These are phyloP conservation scores for Priocnemis perturbator DNA, from an alignment of 2,888 invertebrate genomes.

Conservation along the genomic window DNA sequence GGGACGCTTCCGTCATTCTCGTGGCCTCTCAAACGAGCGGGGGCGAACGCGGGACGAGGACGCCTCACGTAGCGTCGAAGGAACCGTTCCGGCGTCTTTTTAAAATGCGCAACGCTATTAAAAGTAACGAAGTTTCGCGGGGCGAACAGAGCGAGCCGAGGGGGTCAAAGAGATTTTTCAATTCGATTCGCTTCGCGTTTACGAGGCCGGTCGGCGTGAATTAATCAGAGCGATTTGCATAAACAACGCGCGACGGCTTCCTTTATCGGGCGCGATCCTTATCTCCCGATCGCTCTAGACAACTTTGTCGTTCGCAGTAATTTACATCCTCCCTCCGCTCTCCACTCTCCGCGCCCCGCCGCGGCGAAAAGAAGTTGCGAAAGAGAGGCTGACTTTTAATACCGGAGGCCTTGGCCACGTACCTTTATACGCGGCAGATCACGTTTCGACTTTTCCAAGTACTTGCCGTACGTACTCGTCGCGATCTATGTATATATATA, in stretches of 20 bases:
- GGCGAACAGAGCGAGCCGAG: too few species aligned
- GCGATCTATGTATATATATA: conserved; percentile 10
- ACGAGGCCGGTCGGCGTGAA: conserved; percentile 4
- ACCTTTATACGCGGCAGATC: conserved; percentile 6
- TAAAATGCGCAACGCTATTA: conserved; percentile 6
- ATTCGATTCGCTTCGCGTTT: neutral
- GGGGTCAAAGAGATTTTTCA: conserved; percentile 5
- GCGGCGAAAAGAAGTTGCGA: neutral
- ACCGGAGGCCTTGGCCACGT: neutral
- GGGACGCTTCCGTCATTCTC: too few species aligned
- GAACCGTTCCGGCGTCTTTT: neutral
- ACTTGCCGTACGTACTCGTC: neutral
- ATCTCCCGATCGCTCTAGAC: too few species aligned
- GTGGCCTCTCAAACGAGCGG: too few species aligned
- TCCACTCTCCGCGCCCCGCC: too few species aligned
- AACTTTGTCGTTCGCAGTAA: too few species aligned
- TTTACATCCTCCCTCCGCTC: too few species aligned
- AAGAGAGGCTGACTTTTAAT: neutral
- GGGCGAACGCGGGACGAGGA: neutral
- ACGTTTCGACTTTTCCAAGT: conserved; percentile 2
- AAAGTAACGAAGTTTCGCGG: conserved; percentile 1
- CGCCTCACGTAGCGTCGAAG: neutral
- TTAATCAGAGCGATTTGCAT: conserved; percentile 6
- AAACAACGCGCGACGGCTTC: too few species aligned
- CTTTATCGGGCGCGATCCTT: too few species aligned